Conservation (phyloP, 2,888 invertebrate species). For the Lithophane socia region DNA sequence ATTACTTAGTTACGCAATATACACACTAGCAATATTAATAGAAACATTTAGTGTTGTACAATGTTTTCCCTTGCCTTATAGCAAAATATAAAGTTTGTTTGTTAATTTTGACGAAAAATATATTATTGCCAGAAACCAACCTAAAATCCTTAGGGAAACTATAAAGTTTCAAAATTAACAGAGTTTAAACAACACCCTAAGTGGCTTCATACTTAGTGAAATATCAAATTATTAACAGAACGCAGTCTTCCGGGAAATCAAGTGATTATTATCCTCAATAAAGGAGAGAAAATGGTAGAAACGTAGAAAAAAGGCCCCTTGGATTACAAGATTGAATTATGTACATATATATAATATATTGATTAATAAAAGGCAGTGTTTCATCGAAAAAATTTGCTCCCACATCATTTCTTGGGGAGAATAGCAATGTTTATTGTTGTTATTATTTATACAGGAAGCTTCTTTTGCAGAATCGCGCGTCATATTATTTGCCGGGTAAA, state of each 20-base stretch:
- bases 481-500: constrained; percentile 33
- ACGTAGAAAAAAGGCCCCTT: background rate
- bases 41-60: background rate
- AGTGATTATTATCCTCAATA: constrained; percentile 26
- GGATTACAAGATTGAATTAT: constrained; percentile 33
- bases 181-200: background rate
- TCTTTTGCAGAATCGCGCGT: constrained; percentile 16
- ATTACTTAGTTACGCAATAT: background rate
- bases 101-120: background rate
- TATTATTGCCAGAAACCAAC: background rate
- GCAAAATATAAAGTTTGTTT: background rate
- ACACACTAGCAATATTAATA: background rate
- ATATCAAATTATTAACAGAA: constrained; percentile 15
- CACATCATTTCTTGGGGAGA: constrained; percentile 1
- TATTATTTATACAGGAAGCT: constrained; percentile 10
- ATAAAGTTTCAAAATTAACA: background rate
- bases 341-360: background rate
- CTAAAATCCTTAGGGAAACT: background rate
- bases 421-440: constrained; percentile 27
- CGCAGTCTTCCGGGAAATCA: background rate
- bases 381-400: background rate
- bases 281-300: constrained; percentile 11
- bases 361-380: constrained; percentile 40
- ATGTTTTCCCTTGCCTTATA: background rate
- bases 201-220: background rate